Evolutionary conservation across 2,888 invertebrate species (phyloP).

Genomic region (Synanthedon andrenaeformis): DNA sequence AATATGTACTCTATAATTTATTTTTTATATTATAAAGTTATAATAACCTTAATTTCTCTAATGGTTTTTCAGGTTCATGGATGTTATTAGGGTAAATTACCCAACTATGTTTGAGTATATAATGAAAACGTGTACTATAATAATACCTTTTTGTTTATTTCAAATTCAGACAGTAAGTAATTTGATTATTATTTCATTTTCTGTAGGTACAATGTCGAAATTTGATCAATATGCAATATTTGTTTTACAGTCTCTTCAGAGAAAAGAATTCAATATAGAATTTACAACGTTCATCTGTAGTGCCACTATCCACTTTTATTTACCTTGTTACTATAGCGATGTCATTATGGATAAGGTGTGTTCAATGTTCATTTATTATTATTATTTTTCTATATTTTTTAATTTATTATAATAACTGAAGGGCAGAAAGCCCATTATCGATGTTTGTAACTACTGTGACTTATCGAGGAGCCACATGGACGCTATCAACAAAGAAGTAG

Average conservation of each 20-base stretch:
- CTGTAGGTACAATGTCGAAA: background rate
- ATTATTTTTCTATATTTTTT: too few relatives aligned
- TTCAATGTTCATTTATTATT: background rate
- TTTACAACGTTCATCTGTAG: conserved; percentile 32
- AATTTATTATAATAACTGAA: too few relatives aligned
- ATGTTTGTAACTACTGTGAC: too few relatives aligned
- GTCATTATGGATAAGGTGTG: conserved; percentile 43
- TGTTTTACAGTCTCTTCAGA: conserved; percentile 24
- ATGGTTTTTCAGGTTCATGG: conserved; percentile 27
- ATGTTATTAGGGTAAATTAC: conserved; percentile 22
- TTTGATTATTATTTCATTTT: background rate
- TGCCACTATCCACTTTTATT: conserved; percentile 29
- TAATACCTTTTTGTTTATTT: conserved; percentile 40
- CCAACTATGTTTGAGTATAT: conserved; percentile 35
- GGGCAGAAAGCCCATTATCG: too few relatives aligned
- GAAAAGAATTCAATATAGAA: conserved; percentile 28
- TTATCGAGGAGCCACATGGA: too few relatives aligned
- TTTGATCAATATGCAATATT: background rate
- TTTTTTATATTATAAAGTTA: too few relatives aligned
- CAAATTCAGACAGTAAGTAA: conserved; percentile 33
- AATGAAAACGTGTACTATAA: conserved; percentile 40
- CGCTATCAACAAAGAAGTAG: too few relatives aligned
- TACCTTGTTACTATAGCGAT: conserved; percentile 49
- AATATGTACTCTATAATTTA: too few relatives aligned
- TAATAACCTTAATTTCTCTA: background rate